These are phyloP conservation scores for Sebastes glaucus DNA, from an alignment of 2,797 vertebrate genomes.

Conservation along the genomic window DNA sequence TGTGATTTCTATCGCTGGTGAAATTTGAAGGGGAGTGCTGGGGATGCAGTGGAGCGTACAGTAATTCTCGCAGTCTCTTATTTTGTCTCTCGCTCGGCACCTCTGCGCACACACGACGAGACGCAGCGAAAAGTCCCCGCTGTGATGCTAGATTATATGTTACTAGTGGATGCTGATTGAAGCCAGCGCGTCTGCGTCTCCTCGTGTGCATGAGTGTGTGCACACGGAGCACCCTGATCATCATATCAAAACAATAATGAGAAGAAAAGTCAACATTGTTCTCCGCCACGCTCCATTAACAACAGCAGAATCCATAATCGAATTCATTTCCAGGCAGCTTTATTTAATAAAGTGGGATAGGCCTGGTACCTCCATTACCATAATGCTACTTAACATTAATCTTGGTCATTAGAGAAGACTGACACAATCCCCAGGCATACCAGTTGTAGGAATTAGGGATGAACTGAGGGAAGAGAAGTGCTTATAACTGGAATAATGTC, in stretches of 20 bases:
- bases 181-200: neutral
- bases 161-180: slow-evolving; percentile 48
- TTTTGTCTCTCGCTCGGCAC: slow-evolving; percentile 38
- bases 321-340: slow-evolving; percentile 85
- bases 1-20: slow-evolving; percentile 42
- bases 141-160: slow-evolving; percentile 50
- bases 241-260: slow-evolving; percentile 78
- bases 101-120: neutral
- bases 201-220: slow-evolving; percentile 1
- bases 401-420: slow-evolving; percentile 81
- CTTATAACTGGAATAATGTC: slow-evolving; percentile 44
- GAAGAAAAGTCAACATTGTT: slow-evolving; percentile 75
- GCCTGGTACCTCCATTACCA: slow-evolving; percentile 80
- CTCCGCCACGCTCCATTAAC: slow-evolving; percentile 79
- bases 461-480: slow-evolving; percentile 37
- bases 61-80: slow-evolving; percentile 44
- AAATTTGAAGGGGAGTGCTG: slow-evolving; percentile 44
- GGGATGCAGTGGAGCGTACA: slow-evolving; percentile 28
- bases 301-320: slow-evolving; percentile 77
- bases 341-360: slow-evolving; percentile 88
- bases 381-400: slow-evolving; percentile 86
- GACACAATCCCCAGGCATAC: slow-evolving; percentile 76
- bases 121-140: slow-evolving; percentile 36
- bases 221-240: slow-evolving; percentile 56
- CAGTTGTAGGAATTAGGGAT: slow-evolving; percentile 60